Conservation (phyloP, 1,140 invertebrate species). For the Bombus soroeensis region DNA sequence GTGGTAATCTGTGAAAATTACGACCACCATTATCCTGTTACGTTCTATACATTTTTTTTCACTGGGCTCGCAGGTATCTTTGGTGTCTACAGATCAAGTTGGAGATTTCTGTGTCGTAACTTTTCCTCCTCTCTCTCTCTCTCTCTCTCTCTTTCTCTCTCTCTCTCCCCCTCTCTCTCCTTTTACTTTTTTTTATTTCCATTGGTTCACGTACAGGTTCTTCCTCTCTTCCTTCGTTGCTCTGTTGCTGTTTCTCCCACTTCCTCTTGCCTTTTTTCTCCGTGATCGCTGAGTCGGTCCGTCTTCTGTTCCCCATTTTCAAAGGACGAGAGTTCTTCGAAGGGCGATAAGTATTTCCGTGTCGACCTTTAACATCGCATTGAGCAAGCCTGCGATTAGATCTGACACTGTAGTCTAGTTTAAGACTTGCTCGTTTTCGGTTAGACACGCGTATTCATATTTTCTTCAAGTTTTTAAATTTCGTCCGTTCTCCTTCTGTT, state of each 20-base stretch:
- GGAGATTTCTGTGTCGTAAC: slow-evolving; percentile 75
- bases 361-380: slow-evolving; percentile 18
- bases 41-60: slow-evolving; percentile 76
- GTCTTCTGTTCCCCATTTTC: background rate
- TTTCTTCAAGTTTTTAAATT: background rate
- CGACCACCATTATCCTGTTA: slow-evolving; percentile 78
- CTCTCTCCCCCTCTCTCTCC: background rate
- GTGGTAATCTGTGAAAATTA: slow-evolving; percentile 63
- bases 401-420: slow-evolving; percentile 35
- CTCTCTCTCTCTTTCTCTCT: slow-evolving; percentile 20
- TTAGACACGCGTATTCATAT: background rate
- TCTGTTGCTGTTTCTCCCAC: background rate
- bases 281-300: background rate
- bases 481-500: background rate
- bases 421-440: background rate
- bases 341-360: background rate
- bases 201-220: slow-evolving; percentile 32
- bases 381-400: background rate
- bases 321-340: background rate
- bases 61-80: slow-evolving; percentile 80
- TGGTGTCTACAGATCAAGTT: slow-evolving; percentile 73
- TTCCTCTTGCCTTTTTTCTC: background rate
- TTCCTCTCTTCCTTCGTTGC: background rate
- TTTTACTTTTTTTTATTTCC: slow-evolving; percentile 36
- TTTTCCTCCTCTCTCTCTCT: slow-evolving; percentile 52